Percentiles rank a stretch among this genome's conserved stretches.
phyloP scores from a whole-genome alignment of 2,797 vertebrate genomes.

The Gadopsis bispinosus region DNA sequence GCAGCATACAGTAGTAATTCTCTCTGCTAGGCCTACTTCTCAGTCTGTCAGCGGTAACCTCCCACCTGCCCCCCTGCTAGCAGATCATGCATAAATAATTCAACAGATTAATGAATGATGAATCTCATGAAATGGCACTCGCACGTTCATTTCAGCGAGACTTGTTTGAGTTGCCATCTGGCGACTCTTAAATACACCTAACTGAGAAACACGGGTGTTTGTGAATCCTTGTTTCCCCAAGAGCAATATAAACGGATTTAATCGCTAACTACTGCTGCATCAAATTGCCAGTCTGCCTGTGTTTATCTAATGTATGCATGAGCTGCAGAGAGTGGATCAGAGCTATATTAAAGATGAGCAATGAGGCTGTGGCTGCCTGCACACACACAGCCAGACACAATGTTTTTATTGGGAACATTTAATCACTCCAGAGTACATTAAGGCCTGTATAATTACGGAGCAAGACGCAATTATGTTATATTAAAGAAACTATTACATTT shows the following conservation, averaged over 20 bases:
- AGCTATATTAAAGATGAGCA: conserved; percentile 42
- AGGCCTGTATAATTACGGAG: neutral
- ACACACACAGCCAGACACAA: neutral
- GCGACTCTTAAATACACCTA: conserved; percentile 31
- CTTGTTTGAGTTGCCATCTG: conserved; percentile 27
- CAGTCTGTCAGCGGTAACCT: conserved; percentile 41
- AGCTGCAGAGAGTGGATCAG: conserved; percentile 37
- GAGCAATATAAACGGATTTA: conserved; percentile 38
- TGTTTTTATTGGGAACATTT: conserved; percentile 6
- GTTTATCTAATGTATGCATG: conserved; percentile 41
- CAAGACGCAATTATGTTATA: neutral
- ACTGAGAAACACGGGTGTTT: conserved; percentile 21
- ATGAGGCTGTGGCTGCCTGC: conserved; percentile 21
- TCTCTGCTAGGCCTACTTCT: conserved; percentile 23
- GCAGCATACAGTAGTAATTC: conserved; percentile 14
- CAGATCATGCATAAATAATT: conserved; percentile 73
- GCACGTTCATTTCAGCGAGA: conserved; percentile 21
- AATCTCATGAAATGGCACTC: conserved; percentile 40
- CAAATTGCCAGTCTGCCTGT: conserved; percentile 17
- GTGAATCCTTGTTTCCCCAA: conserved; percentile 30
- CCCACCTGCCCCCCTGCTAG: conserved; percentile 27
- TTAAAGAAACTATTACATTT: neutral
- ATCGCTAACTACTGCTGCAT: conserved; percentile 29
- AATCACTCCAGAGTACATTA: conserved; percentile 16
- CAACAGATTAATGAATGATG: conserved; percentile 59